Conservation (phyloP, 2,888 invertebrate genomes). For the Marasmarcha lunaedactyla region DNA sequence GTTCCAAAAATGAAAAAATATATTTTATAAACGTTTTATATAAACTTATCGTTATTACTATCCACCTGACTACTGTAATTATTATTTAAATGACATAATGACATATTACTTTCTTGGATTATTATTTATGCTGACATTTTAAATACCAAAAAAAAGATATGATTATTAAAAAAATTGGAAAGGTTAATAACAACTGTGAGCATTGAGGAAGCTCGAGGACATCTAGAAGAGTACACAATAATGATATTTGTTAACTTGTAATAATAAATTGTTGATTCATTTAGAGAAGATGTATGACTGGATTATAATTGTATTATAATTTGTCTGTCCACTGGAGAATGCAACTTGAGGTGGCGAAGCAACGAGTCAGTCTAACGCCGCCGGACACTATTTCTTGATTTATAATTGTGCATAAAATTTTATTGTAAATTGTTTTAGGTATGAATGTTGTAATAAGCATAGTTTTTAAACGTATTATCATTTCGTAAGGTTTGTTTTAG, state of each 20-base stretch:
- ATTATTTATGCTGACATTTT: conserved; percentile 40
- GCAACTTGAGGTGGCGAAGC: conserved; percentile 18
- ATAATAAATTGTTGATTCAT: conserved; percentile 56
- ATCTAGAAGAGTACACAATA: conserved; percentile 44
- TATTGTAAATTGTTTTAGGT: conserved; percentile 62
- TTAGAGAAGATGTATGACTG: conserved; percentile 48
- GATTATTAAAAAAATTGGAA: neutral
- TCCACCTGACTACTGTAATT: neutral
- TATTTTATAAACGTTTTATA: neutral
- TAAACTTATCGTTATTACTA: neutral
- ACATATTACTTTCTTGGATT: conserved; percentile 42
- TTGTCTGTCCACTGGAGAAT: conserved; percentile 17
- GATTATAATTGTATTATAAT: conserved; percentile 43
- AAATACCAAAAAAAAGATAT: conserved; percentile 45
- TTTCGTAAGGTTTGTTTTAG: conserved; percentile 62
- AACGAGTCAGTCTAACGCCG: neutral
- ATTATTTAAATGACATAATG: conserved; percentile 20
- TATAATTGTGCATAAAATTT: conserved; percentile 21
- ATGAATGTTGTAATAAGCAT: conserved; percentile 58
- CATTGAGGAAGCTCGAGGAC: conserved; percentile 19
- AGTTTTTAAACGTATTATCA: conserved; percentile 57
- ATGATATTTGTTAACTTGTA: conserved; percentile 50
- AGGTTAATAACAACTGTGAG: neutral
- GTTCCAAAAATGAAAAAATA: neutral
- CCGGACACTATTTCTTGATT: conserved; percentile 4